Evolutionary conservation across 2,888 invertebrate species (phyloP), one percentile per base, ranked within the genome.

Genomic region (Euphydryas editha): DNA sequence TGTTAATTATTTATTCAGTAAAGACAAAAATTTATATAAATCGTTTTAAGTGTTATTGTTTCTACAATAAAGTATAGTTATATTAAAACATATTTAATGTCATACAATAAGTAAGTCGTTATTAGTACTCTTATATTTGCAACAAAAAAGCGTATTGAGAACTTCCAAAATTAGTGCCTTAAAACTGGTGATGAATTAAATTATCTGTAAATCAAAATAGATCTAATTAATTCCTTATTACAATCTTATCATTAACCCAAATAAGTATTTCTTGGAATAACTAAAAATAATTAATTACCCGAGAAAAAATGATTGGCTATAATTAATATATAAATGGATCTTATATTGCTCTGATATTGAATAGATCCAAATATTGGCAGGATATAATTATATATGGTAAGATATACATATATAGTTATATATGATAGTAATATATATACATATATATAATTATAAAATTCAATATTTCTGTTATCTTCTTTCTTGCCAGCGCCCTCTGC

Each of bases 11-110:
- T 54, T 17, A 18, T 10, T 30, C 30, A 54, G 47, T 54, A 24
- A 17, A 36, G 2, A 17, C 17, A 54, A 58, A 21, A 44, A 49
- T 49, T 6, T 20, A 49, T 21, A 13, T n/a, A 20, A 24, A 3
- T 49, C 15, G 1, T 47, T 15, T 21, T 21, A 15, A 44, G 7
- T 21, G 7, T 15, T 51, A 51, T 21, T 15, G 15, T 51, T 7
- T 51, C 7, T 51, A 51, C n/a, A 47, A 47, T 47, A 20, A 47
- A 21, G 21, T 51, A 24, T 51, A 47, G 11, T 20, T 47, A 51
- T 24, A 7, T 13, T 51, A 51, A 51, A 7, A 24, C 24, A 15
- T 51, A 24, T 13, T 21, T 21, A 13, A 15, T 21, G 6, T 51
- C 1, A 0, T 20, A 13, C 10, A n/a, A 24, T 51, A 18, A 20